Percentiles rank a stretch among this genome's conserved stretches.
These are phyloP conservation scores for Limnephilus rhombicus DNA, from an alignment of 2,888 invertebrate species.

Conservation along the genomic window DNA sequence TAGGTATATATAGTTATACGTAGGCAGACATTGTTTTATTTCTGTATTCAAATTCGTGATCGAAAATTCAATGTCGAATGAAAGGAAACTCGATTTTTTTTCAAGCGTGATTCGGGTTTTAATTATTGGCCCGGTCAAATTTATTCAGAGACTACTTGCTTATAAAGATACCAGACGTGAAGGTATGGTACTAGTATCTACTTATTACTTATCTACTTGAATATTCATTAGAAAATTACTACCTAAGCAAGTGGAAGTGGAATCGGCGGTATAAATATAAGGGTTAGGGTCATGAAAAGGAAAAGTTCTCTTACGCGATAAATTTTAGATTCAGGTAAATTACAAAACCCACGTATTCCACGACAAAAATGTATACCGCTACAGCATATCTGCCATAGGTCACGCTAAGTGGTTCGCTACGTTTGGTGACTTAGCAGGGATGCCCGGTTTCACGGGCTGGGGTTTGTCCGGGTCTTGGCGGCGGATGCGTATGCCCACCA, in stretches of 20 bases:
- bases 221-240: neutral
- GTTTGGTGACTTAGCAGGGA: no score
- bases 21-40: slow-evolving; percentile 11
- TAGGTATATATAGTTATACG: no score
- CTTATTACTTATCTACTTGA: neutral
- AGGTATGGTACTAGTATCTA: neutral
- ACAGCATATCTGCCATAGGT: no score
- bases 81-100: slow-evolving; percentile 30
- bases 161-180: neutral
- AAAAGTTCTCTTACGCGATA: neutral
- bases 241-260: neutral
- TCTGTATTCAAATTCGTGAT: slow-evolving; percentile 24
- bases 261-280: neutral
- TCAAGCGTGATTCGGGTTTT: neutral
- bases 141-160: neutral
- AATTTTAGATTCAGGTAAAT: neutral
- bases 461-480: no score
- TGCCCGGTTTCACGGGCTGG: no score
- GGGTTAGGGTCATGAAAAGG: neutral
- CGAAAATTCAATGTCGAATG: slow-evolving; percentile 36
- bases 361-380: neutral
- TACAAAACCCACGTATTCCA: neutral
- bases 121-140: slow-evolving; percentile 4
- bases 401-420: no score
- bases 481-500: no score